Percentiles rank a stretch among this genome's conserved stretches.
These are phyloP conservation scores for Perognathus longimembris DNA, from an alignment of 2,113 vertebrate genomes.

Conservation along the genomic window DNA sequence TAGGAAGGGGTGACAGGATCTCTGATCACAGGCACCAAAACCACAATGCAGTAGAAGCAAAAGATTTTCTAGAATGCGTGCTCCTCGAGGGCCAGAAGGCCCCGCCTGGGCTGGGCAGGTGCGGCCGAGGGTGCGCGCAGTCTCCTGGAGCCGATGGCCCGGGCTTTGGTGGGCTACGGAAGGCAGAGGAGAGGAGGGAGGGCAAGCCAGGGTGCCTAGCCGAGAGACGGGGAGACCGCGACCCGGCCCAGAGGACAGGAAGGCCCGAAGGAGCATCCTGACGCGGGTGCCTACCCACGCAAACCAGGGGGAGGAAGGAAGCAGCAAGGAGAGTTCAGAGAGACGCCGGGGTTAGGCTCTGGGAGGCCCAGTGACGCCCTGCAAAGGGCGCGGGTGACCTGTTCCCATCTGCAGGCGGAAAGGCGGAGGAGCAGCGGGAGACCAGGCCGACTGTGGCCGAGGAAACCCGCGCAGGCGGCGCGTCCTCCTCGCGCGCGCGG, in stretches of 20 bases:
- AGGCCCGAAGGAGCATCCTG: not conserved
- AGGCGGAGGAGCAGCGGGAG: not conserved
- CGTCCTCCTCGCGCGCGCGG: not conserved
- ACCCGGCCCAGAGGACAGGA: not conserved
- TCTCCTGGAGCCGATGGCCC: not conserved
- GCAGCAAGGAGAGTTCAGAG: not conserved
- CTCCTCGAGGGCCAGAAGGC: not conserved
- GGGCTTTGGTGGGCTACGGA: not conserved
- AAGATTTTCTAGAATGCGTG: not conserved
- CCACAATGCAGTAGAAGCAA: not conserved
- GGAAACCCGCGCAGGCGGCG: conserved; percentile 3
- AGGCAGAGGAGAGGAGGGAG: not conserved
- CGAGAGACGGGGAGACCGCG: not conserved
- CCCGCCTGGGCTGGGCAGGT: not conserved
- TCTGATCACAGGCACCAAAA: conserved; percentile 20
- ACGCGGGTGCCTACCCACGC: too few relatives aligned
- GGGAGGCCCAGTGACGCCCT: not conserved
- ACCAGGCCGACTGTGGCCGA: not conserved
- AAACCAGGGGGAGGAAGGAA: not conserved
- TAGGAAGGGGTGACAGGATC: not conserved
- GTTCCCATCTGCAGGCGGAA: not conserved
- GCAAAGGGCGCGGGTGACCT: not conserved
- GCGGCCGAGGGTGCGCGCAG: not conserved
- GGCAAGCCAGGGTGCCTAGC: too few relatives aligned
- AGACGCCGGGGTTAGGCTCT: not conserved